Evolutionary conservation across 2,888 invertebrate species (phyloP).

Genomic region (Clepsis dumicolana): DNA sequence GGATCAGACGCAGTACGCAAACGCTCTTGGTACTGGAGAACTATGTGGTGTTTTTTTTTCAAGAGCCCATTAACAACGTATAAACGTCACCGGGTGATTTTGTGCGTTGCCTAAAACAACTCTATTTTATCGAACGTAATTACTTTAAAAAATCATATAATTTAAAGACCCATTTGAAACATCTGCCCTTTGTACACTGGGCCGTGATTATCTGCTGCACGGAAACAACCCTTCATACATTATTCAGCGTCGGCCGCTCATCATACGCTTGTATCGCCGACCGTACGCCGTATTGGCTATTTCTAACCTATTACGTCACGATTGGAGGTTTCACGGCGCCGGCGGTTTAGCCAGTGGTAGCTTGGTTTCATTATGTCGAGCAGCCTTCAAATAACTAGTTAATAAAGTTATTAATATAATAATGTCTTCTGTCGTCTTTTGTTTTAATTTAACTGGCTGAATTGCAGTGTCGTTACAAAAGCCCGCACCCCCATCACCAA

Average conservation of each 20-base stretch:
- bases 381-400: too few species aligned
- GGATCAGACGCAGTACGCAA: too few species aligned
- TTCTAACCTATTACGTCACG: constrained; percentile 42
- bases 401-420: too few species aligned
- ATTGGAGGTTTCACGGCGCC: constrained; percentile 24
- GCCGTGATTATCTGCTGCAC: constrained; percentile 41
- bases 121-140: too few species aligned
- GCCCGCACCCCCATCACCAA: neutral
- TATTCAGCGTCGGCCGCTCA: constrained; percentile 63
- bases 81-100: too few species aligned
- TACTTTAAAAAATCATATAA: neutral
- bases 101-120: too few species aligned
- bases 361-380: neutral
- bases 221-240: constrained; percentile 58
- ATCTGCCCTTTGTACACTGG: constrained; percentile 14
- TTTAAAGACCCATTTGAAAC: neutral
- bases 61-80: too few species aligned
- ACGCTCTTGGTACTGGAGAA: too few species aligned
- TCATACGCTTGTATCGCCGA: constrained; percentile 60
- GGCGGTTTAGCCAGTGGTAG: neutral
- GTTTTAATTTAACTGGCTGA: too few species aligned
- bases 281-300: constrained; percentile 41
- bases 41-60: too few species aligned
- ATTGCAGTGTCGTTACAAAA: too few species aligned
- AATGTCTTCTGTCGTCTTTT: too few species aligned